Evolutionary conservation across 2,888 invertebrate genomes (phyloP).

Genomic region (Shargacucullia verbasci): DNA sequence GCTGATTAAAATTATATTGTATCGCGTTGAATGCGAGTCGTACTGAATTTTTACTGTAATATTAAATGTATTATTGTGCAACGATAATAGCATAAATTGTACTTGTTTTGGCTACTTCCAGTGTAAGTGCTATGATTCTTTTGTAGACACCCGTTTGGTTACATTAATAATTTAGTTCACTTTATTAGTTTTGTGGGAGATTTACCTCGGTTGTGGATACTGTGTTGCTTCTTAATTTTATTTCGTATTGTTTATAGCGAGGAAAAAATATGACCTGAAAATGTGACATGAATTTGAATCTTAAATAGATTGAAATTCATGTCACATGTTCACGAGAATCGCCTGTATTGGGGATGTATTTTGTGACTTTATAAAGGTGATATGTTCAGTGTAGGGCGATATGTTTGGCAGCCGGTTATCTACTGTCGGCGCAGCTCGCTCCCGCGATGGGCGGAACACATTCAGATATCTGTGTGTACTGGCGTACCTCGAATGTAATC

Average conservation of each 20-base stretch:
- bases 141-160: conserved; percentile 46
- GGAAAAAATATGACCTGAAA: conserved; percentile 28
- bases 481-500: conserved; percentile 77
- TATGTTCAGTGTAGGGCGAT: conserved; percentile 44
- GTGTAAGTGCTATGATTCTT: conserved; percentile 67
- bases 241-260: conserved; percentile 29
- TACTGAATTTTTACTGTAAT: conserved; percentile 55
- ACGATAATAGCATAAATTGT: conserved; percentile 37
- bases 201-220: conserved; percentile 39
- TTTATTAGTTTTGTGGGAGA: conserved; percentile 25
- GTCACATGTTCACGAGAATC: no score
- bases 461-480: conserved; percentile 57
- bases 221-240: conserved; percentile 29
- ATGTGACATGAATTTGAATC: conserved; percentile 22
- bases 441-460: conserved; percentile 58
- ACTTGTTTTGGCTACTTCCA: conserved; percentile 54
- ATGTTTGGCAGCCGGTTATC: conserved; percentile 41
- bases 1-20: conserved; percentile 64
- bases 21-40: conserved; percentile 43
- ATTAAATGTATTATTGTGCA: conserved; percentile 46
- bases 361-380: conserved; percentile 54
- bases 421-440: conserved; percentile 43
- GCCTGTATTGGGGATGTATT: conserved; percentile 63
- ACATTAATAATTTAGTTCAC: conserved; percentile 45
- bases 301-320: no score